Percentiles rank a stretch among this genome's conserved stretches.
These are phyloP conservation scores for Mormoops blainvillei DNA, from an alignment of 2,113 vertebrate species.

Conservation along the genomic window DNA sequence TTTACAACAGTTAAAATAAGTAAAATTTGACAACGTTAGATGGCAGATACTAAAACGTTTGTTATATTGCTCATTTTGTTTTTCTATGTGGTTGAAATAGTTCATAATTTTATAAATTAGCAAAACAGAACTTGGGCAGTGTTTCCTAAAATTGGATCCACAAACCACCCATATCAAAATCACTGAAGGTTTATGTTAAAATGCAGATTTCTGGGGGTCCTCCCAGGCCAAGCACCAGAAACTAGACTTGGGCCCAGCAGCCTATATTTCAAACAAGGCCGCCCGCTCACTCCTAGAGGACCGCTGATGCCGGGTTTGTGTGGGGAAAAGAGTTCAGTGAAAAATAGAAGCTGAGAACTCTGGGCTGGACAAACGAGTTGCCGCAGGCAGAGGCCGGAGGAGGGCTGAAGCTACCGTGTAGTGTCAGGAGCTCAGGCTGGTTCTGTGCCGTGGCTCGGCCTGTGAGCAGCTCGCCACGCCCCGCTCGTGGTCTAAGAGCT, in stretches of 20 bases:
- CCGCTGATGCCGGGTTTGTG: neutral
- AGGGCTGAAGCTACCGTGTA: neutral
- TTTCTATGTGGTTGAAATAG: neutral
- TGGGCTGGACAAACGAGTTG: neutral
- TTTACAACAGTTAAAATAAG: neutral
- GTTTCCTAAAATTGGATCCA: neutral
- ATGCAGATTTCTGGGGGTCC: neutral
- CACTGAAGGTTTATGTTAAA: neutral
- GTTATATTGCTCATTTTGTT: neutral
- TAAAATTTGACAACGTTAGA: neutral
- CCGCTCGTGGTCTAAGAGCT: neutral
- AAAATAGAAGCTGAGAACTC: neutral
- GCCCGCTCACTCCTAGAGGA: neutral
- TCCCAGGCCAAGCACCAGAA: neutral
- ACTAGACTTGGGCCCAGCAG: neutral
- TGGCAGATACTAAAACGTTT: neutral
- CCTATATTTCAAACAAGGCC: neutral
- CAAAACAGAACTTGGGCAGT: neutral
- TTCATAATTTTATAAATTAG: conserved; percentile 1
- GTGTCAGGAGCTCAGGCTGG: neutral
- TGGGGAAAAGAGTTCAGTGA: neutral
- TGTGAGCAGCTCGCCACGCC: rapidly evolving
- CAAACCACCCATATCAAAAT: neutral
- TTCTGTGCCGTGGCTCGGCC: neutral
- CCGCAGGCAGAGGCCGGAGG: neutral